phyloP scores from a whole-genome alignment of 2,797 vertebrate genomes.

The Melanotaenia maccullochi region DNA sequence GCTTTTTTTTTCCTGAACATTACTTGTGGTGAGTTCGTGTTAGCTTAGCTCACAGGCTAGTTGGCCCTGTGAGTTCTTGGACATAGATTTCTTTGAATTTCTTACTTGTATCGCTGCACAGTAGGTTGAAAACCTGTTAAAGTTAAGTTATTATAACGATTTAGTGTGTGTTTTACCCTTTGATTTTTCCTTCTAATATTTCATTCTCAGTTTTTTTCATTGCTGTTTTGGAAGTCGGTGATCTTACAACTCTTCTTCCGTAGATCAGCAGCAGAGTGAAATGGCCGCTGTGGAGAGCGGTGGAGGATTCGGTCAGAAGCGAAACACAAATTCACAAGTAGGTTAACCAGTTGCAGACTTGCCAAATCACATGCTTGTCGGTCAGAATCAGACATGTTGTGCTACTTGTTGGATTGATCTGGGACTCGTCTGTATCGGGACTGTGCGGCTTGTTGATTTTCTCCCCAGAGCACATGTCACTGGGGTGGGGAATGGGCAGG shows the following conservation, averaged over 20 bases:
- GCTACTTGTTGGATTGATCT: background rate
- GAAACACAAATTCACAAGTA: constrained; percentile 83
- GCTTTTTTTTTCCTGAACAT: constrained; percentile 10
- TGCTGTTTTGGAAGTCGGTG: constrained; percentile 17
- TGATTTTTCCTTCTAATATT: background rate
- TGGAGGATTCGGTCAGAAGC: constrained; percentile 82
- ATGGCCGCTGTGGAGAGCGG: constrained; percentile 83
- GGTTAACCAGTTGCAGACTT: constrained; percentile 35
- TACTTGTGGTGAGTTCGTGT: constrained; percentile 48
- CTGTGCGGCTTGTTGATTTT: constrained; percentile 75
- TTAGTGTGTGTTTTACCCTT: background rate
- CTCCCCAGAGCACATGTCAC: constrained; percentile 80
- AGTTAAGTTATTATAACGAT: background rate
- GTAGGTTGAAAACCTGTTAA: background rate
- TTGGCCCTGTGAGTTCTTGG: constrained; percentile 58
- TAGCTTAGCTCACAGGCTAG: constrained; percentile 71
- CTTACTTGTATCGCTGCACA: background rate
- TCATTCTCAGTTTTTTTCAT: background rate
- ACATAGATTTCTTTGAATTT: constrained; percentile 36
- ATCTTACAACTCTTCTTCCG: constrained; percentile 71
- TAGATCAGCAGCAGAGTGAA: constrained; percentile 85
- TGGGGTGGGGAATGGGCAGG: constrained; percentile 83
- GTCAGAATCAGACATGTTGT: background rate
- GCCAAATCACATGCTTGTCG: background rate
- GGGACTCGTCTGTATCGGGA: constrained; percentile 8